Evolutionary conservation across 2,113 vertebrate species (phyloP), one percentile per base, ranked within the genome.

Genomic region (Eretmochelys imbricata): DNA sequence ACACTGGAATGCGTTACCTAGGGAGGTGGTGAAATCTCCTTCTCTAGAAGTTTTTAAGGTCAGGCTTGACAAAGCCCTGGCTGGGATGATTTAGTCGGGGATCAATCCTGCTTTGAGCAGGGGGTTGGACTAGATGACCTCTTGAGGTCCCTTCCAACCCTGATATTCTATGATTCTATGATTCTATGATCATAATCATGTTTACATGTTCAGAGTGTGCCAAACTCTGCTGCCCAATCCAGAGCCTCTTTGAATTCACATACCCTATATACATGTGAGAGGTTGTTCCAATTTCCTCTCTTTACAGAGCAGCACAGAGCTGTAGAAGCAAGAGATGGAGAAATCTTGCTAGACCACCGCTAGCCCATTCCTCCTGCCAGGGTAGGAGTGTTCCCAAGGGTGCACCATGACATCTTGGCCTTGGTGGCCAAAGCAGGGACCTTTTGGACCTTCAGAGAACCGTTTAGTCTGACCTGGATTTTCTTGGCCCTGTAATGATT

Each of bases 341-440:
- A 48, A 42, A 42, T 35, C 24, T 0, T 0, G 17, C 65, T 14
- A 42, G 72, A 48, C 48, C 25, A 51, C 3, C 1, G 51, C 24
- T 6, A 75, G 90, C 31, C 3, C 62, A 1, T 65, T 85, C 62
- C 48, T 89, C 79, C 69, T 85, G n/a, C 3, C 0, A 81, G 24
- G 6, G 4, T 7, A 85, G 13, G 5, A 84, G 1, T 2, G 5
- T 51, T 76, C n/a, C 7, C 1, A 16, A 2, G 75, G 59, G 24
- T 85, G 0, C 1, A 19, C 38, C 0, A 10, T 6, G 4, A 69
- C n/a, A 20, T 38, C 65, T 38, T 69, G 65, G n/a, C 65, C 35
- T 69, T 22, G n/a, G 35, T 12, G 62, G 65, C 35, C 17, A 38
- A 69, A 69, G 35, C 35, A 4, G 16, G 65, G n/a, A 38, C 16